phyloP scores from a whole-genome alignment of 2,113 vertebrate species.

The Catharus bicknelli region DNA sequence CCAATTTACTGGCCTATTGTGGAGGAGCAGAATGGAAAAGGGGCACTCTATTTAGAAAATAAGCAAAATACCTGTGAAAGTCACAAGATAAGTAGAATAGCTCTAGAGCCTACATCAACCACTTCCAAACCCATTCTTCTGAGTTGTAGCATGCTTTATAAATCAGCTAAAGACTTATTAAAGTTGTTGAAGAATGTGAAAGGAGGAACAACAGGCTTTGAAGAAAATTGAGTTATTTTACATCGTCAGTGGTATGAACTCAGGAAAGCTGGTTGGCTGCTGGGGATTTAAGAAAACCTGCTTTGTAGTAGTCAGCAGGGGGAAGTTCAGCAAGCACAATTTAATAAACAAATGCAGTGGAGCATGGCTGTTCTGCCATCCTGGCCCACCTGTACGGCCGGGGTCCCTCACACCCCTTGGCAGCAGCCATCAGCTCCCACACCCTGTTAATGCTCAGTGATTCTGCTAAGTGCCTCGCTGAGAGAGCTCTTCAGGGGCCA shows the following conservation, averaged over 20 bases:
- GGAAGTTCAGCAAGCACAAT: not conserved
- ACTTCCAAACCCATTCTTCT: not conserved
- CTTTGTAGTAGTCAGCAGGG: not conserved
- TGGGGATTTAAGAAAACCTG: not conserved
- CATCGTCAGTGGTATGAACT: rapidly evolving
- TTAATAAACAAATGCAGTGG: not conserved
- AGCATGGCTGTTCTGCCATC: not conserved
- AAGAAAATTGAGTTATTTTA: not conserved
- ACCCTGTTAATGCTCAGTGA: slow-evolving; percentile 17
- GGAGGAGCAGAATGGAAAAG: not conserved
- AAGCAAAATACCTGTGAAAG: not conserved
- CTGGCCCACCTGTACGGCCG: not conserved
- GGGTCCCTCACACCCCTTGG: not conserved
- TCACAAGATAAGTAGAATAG: not conserved
- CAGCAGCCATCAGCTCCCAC: not conserved
- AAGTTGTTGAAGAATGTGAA: not conserved
- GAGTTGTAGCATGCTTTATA: not conserved
- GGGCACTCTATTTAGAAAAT: not conserved
- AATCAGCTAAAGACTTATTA: not conserved
- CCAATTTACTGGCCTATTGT: not conserved
- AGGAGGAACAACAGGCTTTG: not conserved
- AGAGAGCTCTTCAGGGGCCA: slow-evolving; percentile 41
- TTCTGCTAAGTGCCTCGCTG: slow-evolving; percentile 49
- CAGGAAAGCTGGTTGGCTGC: not conserved
- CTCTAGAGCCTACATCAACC: not conserved